These are phyloP conservation scores for Aphis gossypii DNA, from an alignment of 1,140 invertebrate species.

Conservation along the genomic window DNA sequence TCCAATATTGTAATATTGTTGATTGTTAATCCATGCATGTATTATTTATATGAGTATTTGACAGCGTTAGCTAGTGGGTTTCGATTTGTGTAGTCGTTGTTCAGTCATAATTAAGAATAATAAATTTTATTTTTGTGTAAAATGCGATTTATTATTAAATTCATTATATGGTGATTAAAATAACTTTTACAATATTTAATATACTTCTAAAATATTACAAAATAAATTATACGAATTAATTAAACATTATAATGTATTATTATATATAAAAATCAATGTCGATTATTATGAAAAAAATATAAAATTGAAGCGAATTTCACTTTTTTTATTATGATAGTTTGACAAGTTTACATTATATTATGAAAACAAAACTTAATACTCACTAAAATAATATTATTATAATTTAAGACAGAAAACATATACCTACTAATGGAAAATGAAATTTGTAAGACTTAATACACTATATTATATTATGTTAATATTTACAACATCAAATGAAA, in stretches of 20 bases:
- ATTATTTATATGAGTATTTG: not conserved
- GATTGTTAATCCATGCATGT: not conserved
- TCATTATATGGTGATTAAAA: not conserved
- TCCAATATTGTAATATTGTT: not conserved
- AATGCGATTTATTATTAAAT: not conserved
- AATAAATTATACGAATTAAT: not conserved
- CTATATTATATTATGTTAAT: conserved; percentile 17
- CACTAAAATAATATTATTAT: not conserved
- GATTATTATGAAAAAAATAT: not conserved
- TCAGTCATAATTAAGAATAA: not conserved
- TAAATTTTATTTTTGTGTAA: not conserved
- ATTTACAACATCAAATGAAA: not conserved
- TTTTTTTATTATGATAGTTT: not conserved
- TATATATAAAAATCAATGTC: not conserved
- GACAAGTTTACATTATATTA: conserved; percentile 6
- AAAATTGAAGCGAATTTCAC: not conserved
- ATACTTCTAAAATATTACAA: not conserved
- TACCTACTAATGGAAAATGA: not conserved
- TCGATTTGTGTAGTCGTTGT: not conserved
- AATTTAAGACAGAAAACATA: not conserved
- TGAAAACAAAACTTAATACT: not conserved
- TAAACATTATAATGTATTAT: not conserved
- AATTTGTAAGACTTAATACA: not conserved
- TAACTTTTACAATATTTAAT: not conserved
- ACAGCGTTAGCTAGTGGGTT: not conserved